phyloP scores from a whole-genome alignment of 2,113 vertebrate genomes.

The Cyanoramphus novaezelandiae region DNA sequence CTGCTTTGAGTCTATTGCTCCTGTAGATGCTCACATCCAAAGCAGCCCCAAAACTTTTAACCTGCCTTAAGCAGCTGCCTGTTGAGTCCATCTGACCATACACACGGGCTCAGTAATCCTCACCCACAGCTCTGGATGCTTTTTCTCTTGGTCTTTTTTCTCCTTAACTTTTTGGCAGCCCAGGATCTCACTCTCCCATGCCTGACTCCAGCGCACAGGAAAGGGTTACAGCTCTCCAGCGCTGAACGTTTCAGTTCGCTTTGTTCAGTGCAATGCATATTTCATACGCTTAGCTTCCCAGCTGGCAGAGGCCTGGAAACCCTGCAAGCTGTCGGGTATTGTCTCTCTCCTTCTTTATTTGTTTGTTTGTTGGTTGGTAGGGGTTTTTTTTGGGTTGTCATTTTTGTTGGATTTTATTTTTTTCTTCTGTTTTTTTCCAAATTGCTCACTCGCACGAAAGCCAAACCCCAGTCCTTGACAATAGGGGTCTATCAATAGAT shows the following conservation, averaged over 20 bases:
- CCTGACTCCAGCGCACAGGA: neutral
- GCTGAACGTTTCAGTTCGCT: neutral
- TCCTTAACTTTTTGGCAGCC: neutral
- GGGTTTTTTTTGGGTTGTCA: neutral
- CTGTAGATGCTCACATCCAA: fast-evolving
- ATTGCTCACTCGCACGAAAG: neutral
- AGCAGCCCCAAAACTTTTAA: neutral
- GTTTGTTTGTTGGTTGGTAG: slow-evolving; percentile 49
- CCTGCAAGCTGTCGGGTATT: slow-evolving; percentile 44
- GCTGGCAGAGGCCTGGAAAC: slow-evolving; percentile 61
- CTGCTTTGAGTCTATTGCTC: neutral
- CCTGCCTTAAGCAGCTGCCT: neutral
- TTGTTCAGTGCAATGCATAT: slow-evolving; percentile 59
- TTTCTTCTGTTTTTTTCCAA: neutral
- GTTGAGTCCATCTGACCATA: fast-evolving
- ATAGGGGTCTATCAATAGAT: slow-evolving; percentile 36
- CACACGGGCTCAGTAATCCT: neutral
- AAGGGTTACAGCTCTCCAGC: slow-evolving; percentile 41
- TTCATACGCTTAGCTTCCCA: slow-evolving; percentile 64
- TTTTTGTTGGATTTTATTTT: slow-evolving; percentile 12
- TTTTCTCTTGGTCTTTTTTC: neutral
- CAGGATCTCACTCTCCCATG: fast-evolving
- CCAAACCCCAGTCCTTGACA: neutral
- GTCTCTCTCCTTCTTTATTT: slow-evolving; percentile 56
- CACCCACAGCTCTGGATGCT: fast-evolving